phyloP scores from a whole-genome alignment of 2,797 vertebrate genomes.

The Salmo trutta region DNA sequence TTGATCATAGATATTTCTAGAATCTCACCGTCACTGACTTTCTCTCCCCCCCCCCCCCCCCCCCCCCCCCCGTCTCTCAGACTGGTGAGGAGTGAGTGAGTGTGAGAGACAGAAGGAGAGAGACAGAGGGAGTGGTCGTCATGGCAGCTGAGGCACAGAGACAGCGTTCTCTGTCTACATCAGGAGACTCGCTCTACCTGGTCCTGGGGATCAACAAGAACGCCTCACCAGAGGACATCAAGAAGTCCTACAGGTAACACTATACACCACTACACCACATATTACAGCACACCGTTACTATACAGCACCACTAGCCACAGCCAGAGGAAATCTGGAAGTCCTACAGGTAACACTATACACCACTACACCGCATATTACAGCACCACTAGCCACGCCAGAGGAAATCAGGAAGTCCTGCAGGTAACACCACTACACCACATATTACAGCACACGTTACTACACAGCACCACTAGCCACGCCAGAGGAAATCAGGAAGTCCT shows the following conservation, averaged over 20 bases:
- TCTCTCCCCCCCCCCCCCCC: neutral
- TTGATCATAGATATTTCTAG: neutral
- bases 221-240: constrained; percentile 94
- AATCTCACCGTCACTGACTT: neutral
- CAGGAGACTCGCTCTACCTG: constrained; percentile 89
- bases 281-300: neutral
- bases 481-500: too few species aligned
- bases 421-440: too few species aligned
- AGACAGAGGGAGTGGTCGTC: constrained; percentile 28
- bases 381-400: too few species aligned
- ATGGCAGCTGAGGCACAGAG: constrained; percentile 74
- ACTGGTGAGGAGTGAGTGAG: constrained; percentile 49
- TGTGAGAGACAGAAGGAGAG: constrained; percentile 30
- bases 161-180: constrained; percentile 95
- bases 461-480: too few species aligned
- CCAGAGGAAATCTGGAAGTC: constrained; percentile 96
- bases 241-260: constrained; percentile 92
- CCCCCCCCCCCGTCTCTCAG: too few species aligned
- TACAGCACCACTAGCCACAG: constrained; percentile 67
- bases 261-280: constrained; percentile 66
- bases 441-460: too few species aligned
- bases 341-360: too few species aligned
- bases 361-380: too few species aligned
- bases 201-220: constrained; percentile 93
- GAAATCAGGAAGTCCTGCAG: too few species aligned